These are phyloP conservation scores for Pedetes capensis DNA, from an alignment of 2,113 vertebrate species.

Conservation along the genomic window DNA sequence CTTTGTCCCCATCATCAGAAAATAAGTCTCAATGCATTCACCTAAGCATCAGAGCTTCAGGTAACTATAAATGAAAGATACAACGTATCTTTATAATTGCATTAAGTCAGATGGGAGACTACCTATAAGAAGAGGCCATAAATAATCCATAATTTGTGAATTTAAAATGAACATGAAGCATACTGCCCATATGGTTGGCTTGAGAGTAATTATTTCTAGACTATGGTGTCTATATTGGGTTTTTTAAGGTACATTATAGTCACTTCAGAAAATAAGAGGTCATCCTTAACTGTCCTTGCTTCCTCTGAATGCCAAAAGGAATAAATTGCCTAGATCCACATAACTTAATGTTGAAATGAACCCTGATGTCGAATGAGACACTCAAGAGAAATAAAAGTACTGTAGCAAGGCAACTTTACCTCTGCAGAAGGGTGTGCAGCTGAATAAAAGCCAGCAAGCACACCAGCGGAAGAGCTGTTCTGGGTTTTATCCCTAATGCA, in stretches of 20 bases:
- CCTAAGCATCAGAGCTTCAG: background rate
- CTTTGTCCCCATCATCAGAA: background rate
- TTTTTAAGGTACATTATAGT: background rate
- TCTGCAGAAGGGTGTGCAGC: too few relatives aligned
- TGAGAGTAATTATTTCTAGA: background rate
- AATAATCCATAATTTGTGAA: background rate
- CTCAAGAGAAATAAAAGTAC: too few relatives aligned
- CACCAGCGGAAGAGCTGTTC: too few relatives aligned
- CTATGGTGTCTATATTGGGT: background rate
- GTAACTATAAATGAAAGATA: background rate
- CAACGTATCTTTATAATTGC: background rate
- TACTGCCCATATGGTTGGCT: background rate
- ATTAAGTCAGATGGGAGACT: background rate
- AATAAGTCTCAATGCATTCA: background rate
- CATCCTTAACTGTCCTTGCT: background rate
- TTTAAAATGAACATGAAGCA: background rate
- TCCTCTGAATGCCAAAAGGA: background rate
- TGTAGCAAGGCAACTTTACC: too few relatives aligned
- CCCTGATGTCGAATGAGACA: too few relatives aligned
- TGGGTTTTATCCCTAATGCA: too few relatives aligned
- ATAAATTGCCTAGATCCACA: background rate
- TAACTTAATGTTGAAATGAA: too few relatives aligned
- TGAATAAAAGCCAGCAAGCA: too few relatives aligned
- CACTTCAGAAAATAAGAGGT: constrained; percentile 7
- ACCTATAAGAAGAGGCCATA: background rate